phyloP scores from a whole-genome alignment of 2,888 invertebrate species.

The Dasysyrphus tricinctus region DNA sequence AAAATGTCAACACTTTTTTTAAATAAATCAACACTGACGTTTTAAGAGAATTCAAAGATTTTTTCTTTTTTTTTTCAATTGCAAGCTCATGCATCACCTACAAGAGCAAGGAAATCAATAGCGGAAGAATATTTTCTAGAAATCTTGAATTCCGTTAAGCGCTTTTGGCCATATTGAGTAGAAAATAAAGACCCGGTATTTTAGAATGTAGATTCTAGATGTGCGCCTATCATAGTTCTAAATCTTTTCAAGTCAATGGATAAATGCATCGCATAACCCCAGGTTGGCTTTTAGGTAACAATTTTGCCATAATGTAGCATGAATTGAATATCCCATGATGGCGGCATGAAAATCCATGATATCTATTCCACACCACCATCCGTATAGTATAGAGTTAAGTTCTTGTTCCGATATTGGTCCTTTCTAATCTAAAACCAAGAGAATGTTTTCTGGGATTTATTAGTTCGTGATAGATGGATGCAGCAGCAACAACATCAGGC shows the following conservation, averaged over 20 bases:
- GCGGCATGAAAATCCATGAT: conserved; percentile 27
- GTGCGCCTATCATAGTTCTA: conserved; percentile 12
- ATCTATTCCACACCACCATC: conserved; percentile 11
- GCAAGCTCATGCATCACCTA: neutral
- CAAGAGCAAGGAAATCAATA: neutral
- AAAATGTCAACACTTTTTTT: too few relatives aligned
- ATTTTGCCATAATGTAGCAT: conserved; percentile 11
- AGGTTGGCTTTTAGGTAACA: conserved; percentile 30
- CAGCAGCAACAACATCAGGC: neutral
- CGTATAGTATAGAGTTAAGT: neutral
- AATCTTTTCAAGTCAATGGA: conserved; percentile 11
- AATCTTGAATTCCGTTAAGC: conserved; percentile 55
- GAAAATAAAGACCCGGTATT: conserved; percentile 16
- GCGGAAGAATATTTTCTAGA: conserved; percentile 44
- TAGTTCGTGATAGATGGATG: conserved; percentile 66
- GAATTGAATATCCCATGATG: conserved; percentile 3
- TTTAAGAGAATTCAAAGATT: too few relatives aligned
- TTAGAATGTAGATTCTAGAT: neutral
- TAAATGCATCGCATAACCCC: conserved; percentile 34
- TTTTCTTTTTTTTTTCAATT: neutral
- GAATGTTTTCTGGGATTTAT: conserved; percentile 51
- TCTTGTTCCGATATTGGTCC: conserved; percentile 38
- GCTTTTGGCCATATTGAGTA: conserved; percentile 37
- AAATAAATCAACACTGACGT: too few relatives aligned
- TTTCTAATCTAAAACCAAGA: conserved; percentile 35